These are phyloP conservation scores for Probosciger aterrimus DNA, from an alignment of 2,113 vertebrate species.

Conservation along the genomic window DNA sequence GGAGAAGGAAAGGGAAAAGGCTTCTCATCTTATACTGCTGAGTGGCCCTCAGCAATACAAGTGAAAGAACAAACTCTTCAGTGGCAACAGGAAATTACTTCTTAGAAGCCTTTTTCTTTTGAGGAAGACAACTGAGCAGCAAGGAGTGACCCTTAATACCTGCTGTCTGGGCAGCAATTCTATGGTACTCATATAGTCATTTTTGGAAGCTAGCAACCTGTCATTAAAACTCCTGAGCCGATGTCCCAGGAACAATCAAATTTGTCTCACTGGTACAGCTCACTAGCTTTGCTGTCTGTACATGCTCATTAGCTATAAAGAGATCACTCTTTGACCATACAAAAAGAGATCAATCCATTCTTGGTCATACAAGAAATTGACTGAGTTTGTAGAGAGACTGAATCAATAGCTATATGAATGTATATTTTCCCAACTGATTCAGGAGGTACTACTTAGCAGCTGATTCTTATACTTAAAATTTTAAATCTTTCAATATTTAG, in stretches of 20 bases:
- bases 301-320: background rate
- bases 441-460: background rate
- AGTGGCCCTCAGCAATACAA: background rate
- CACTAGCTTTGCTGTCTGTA: background rate
- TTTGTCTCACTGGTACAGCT: background rate
- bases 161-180: background rate
- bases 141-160: background rate
- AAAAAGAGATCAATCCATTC: background rate
- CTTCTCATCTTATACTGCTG: background rate
- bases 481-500: background rate
- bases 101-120: background rate
- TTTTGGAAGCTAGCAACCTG: background rate
- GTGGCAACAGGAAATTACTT: background rate
- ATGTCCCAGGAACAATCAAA: background rate
- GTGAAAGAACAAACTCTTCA: background rate
- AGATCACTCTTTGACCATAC: background rate
- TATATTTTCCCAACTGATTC: background rate
- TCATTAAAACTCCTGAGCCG: background rate
- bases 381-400: background rate
- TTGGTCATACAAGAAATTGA: background rate
- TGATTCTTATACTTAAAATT: background rate
- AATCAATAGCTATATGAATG: background rate
- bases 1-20: background rate
- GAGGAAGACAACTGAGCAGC: background rate
- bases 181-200: background rate